phyloP scores from a whole-genome alignment of 1,140 invertebrate species.

The Parasteatoda tepidariorum region DNA sequence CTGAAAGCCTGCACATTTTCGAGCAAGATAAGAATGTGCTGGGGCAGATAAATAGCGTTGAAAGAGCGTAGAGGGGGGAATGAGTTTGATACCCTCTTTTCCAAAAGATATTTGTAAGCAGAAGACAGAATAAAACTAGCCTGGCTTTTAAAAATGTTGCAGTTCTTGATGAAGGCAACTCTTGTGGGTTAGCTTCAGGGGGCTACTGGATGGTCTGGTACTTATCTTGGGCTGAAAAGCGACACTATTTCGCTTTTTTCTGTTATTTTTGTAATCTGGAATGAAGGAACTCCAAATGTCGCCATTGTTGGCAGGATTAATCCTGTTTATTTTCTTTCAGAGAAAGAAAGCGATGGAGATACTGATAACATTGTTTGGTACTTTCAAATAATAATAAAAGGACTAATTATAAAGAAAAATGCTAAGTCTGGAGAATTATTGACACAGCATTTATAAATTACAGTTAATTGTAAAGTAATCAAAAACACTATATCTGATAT shows the following conservation, averaged over 20 bases:
- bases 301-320: neutral
- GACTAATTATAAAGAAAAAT: no score
- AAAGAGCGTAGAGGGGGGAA: neutral
- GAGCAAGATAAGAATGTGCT: conserved; percentile 21
- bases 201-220: neutral
- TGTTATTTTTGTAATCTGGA: neutral
- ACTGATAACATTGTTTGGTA: no score
- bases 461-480: no score
- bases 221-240: neutral
- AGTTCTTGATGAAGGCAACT: neutral
- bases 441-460: no score
- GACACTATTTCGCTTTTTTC: no score
- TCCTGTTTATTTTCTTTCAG: no score
- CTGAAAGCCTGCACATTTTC: conserved; percentile 43
- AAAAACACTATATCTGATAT: no score
- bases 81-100: neutral
- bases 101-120: conserved; percentile 11
- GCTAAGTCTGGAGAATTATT: no score
- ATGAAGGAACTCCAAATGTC: neutral
- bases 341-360: no score
- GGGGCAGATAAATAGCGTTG: conserved; percentile 40
- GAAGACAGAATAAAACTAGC: neutral
- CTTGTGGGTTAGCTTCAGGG: neutral
- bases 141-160: neutral
- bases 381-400: no score